Percentiles rank a stretch among this genome's conserved stretches.
phyloP scores from a whole-genome alignment of 2,797 vertebrate genomes.

The Oreochromis grahami region DNA sequence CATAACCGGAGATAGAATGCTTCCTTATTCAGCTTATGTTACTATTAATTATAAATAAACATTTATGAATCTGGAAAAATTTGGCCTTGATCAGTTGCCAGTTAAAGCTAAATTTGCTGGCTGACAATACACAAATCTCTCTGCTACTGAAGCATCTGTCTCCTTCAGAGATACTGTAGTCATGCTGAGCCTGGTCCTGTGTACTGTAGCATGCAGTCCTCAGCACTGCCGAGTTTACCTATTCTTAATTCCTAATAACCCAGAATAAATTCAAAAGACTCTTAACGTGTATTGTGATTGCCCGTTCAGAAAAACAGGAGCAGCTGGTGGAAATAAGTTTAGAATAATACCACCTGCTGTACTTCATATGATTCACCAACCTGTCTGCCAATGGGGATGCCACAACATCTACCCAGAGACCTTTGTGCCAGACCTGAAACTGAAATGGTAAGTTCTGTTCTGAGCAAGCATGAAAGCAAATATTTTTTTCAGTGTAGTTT shows the following conservation, averaged over 20 bases:
- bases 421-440: not conserved
- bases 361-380: not conserved
- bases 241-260: not conserved
- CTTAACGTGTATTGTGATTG: not conserved
- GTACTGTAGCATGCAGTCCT: not conserved
- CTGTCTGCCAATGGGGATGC: not conserved
- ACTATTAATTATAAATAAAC: not conserved
- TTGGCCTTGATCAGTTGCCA: not conserved
- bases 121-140: not conserved
- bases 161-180: not conserved
- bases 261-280: not conserved
- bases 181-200: not conserved
- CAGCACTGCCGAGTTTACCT: not conserved
- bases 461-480: not conserved
- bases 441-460: not conserved
- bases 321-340: rapidly evolving
- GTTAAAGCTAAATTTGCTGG: not conserved
- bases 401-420: not conserved
- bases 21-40: not conserved
- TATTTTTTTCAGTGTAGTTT: not conserved
- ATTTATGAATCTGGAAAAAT: not conserved
- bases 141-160: not conserved
- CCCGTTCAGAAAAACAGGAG: not conserved
- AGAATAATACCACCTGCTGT: not conserved
- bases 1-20: not conserved